phyloP scores from a whole-genome alignment of 2,888 invertebrate genomes.

The Cantharis flavilabris region DNA sequence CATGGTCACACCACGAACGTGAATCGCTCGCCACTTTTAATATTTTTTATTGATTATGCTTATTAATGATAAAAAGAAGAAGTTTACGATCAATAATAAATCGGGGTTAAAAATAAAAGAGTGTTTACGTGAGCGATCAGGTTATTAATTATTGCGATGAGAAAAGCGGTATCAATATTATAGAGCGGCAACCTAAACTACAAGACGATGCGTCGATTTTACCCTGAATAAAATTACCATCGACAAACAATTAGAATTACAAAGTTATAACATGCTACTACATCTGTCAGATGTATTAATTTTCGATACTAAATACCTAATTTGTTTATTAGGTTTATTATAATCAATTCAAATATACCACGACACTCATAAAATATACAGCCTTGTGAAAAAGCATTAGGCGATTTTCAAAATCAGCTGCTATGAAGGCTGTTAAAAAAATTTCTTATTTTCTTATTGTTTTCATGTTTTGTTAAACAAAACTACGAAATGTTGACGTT shows the following conservation, averaged over 20 bases:
- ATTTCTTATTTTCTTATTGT: too few species aligned
- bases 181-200: slow-evolving; percentile 50
- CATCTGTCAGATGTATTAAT: background rate
- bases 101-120: background rate
- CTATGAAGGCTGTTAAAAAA: too few species aligned
- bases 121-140: slow-evolving; percentile 37
- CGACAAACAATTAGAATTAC: slow-evolving; percentile 46
- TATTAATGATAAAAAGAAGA: background rate
- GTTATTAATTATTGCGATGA: slow-evolving; percentile 43
- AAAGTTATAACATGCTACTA: slow-evolving; percentile 38
- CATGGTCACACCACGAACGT: background rate
- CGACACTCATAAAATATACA: background rate
- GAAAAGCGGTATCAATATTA: slow-evolving; percentile 50
- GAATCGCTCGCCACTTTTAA: background rate
- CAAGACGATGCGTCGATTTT: slow-evolving; percentile 42
- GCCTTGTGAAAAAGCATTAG: too few species aligned
- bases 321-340: background rate
- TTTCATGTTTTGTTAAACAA: too few species aligned
- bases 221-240: slow-evolving; percentile 49
- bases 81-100: background rate
- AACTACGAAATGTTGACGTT: too few species aligned
- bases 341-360: background rate
- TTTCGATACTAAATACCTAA: background rate
- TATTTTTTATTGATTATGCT: background rate
- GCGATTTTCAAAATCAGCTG: too few species aligned